Percentiles rank a stretch among this genome's conserved stretches.
Evolutionary conservation across 1,140 invertebrate species (phyloP).

Genomic region (Sarcophaga bullata): DNA sequence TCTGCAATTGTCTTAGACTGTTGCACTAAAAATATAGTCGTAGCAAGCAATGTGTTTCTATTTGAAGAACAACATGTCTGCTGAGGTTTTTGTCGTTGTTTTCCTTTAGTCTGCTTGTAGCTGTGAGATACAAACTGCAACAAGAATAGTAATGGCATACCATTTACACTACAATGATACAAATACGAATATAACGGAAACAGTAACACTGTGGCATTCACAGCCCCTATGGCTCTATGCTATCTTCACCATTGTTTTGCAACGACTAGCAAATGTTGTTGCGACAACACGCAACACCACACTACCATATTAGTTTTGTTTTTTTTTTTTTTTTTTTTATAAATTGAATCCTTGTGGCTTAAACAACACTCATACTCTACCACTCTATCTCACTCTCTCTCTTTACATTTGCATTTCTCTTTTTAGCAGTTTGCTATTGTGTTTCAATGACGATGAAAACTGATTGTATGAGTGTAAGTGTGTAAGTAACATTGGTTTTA

Average conservation of each 20-base stretch:
- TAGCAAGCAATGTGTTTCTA: no score
- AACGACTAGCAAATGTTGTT: no score
- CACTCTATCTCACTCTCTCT: no score
- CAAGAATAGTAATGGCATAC: neutral
- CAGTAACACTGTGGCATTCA: neutral
- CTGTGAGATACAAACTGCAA: neutral
- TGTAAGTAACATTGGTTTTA: neutral
- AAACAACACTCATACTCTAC: neutral
- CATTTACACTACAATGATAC: no score
- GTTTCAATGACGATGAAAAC: neutral
- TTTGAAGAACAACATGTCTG: neutral
- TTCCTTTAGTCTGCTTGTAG: neutral
- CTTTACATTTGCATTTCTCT: neutral
- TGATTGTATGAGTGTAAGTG: neutral
- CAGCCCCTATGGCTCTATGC: neutral
- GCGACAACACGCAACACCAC: neutral
- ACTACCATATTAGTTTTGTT: neutral
- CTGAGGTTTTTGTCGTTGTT: constrained; percentile 14
- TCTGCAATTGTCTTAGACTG: no score
- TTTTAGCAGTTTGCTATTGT: neutral
- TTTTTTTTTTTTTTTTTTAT: no score
- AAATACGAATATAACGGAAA: neutral
- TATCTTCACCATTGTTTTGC: neutral
- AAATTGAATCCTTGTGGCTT: constrained; percentile 19
- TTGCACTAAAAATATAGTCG: no score